Base-by-base conservation (phyloP, 2,113 vertebrate species). In the Lycaon pictus region DNA sequence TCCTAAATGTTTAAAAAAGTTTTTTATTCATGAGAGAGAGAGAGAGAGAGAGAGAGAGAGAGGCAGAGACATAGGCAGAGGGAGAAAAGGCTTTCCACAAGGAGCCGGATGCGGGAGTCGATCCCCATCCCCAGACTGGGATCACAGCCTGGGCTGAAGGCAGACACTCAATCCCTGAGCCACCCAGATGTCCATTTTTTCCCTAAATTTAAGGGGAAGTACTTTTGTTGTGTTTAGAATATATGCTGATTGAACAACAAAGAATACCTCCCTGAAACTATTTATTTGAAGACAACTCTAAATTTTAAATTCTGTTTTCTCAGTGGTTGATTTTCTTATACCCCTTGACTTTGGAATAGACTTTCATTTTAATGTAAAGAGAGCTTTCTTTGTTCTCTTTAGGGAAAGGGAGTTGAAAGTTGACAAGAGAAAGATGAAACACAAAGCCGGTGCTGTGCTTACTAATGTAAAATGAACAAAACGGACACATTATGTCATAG, bases 391-490 rank as follows among this genome's bases (percentile, higher is more conserved):
- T 60, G 37, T 90, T 84, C 55, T 62, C 29, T 32, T 93, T 43
- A 13, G 29, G 48, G 76, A 62, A 65, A 56, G 19, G 37, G 62
- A 89, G 22, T 63, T 76, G 29, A 51, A 83, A 35, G 25, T 84
- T 98, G 92, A 93, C 8, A 82, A 88, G 53, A 72, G 35, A 88
- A 96, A 97, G 96, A 51, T 48, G 19, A 91, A 93, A 93, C 0
- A 0, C 76, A 80, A 96, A 98, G 58, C 80, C 93, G 90, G 19
- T 29, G 29, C 58, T 85, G 56, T 65, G 93, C 35, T 94, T 94
- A 53, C 65, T 96, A 97, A 97, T 58, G 93, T 90, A 82, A 20
- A 93, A 80, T 82, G 92, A 98, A 80, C 96, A 95, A 94, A 97
- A 89, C 37, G 72, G 81, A 90, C 51, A 69, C 84, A 65, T 37